Conservation (phyloP, 2,888 invertebrate genomes). For the Tetranychus piercei region DNA sequence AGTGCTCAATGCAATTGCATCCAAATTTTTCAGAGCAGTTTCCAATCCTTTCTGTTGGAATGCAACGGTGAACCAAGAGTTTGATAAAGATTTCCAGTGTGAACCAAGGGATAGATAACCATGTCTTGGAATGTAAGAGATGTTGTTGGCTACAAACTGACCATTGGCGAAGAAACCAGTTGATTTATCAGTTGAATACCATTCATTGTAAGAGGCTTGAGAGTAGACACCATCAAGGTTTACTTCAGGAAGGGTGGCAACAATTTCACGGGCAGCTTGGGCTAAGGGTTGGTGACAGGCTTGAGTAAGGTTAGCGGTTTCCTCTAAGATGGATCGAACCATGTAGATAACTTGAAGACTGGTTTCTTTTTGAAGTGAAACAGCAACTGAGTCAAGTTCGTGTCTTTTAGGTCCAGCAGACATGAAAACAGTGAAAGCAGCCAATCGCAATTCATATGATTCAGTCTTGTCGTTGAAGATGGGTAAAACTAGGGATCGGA, state of each 20-base stretch:
- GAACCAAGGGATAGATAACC: conserved; percentile 1
- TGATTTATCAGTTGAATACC: neutral
- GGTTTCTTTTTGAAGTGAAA: conserved; percentile 30
- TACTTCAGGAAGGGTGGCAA: conserved; percentile 13
- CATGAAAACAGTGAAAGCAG: conserved; percentile 31
- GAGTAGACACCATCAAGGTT: conserved; percentile 19
- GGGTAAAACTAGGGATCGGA: conserved; percentile 29
- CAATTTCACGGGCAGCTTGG: conserved; percentile 14
- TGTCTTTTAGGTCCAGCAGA: conserved; percentile 29
- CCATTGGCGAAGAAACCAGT: neutral
- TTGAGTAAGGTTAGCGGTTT: conserved; percentile 27
- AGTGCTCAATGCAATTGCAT: too few species aligned
- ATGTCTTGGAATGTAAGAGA: neutral
- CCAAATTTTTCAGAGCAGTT: neutral
- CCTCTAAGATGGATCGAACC: conserved; percentile 30
- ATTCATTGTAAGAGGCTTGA: conserved; percentile 3
- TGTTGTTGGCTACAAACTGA: conserved; percentile 9
- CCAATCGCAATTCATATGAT: conserved; percentile 30
- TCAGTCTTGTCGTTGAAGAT: conserved; percentile 31
- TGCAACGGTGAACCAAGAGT: neutral
- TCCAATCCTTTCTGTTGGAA: conserved; percentile 7
- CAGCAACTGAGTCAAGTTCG: conserved; percentile 32
- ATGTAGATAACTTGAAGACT: conserved; percentile 30
- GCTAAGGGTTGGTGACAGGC: conserved; percentile 24
- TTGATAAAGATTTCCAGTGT: too few species aligned